Evolutionary conservation across 1,140 invertebrate species (phyloP), one percentile per base, ranked within the genome.

Genomic region (Lamellibrachia luymesi): DNA sequence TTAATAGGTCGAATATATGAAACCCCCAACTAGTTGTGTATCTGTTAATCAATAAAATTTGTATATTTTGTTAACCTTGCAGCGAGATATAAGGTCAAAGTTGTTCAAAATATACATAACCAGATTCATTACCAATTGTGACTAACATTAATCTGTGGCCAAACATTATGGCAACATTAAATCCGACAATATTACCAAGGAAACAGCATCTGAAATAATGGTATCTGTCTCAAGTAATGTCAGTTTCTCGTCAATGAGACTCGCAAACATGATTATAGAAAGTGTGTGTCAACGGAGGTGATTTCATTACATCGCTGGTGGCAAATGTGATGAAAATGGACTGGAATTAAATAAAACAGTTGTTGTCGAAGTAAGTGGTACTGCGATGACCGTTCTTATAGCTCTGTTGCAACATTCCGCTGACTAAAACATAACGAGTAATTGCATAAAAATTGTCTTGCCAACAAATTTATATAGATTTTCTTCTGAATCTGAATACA

Each of bases 91-190:
- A 38, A 38, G 38, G 38, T 38, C 38, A 38, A 38, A 38, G 38
- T 38, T 38, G 38, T 38, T 38, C 38, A 38, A 38, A 38, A 38
- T 38, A 38, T 38, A 80, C 64, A 80, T 22, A 2, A 80, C 7
- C 25, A 4, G 17, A 80, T 8, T 80, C 13, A 22, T 80, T 17
- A 80, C 64, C 64, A 80, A 17, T 17, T 80, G 17, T 22, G 17
- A 80, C 13, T 22, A 8, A 93, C 92, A n/a, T 95, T 27, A 80
- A 80, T 80, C 17, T 80, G 64, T 80, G 25, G 0, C 4, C 64
- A 22, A 80, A 80, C 64, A 80, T 80, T 80, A 22, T 17, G 25
- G 2, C 64, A 80, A 80, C 25, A 2, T 80, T 80, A 80, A 80
- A 80, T 80, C 64, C 4, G 13, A 80, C 13, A 80, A 80, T 22